Base-by-base conservation (phyloP, 2,888 invertebrate species). In the Drosophila formosana region DNA sequence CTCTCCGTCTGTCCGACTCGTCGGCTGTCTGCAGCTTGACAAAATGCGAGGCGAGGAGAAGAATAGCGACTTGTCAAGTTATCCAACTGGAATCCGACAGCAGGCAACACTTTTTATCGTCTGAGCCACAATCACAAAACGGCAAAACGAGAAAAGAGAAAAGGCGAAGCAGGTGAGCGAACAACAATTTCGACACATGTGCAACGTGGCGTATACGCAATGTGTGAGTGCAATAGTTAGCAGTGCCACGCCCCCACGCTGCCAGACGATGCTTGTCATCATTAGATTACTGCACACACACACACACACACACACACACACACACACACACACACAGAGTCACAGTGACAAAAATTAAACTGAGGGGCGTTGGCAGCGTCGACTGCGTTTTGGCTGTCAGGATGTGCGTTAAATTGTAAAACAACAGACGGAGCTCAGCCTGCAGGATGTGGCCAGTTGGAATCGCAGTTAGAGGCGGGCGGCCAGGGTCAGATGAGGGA, bases 341-440 rank as follows among this genome's bases (percentile, higher is more conserved):
- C n/a, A 57, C 41, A 60, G 57, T 62, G 65, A 82, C 62, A 70
- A 66, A 81, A 82, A 78, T 80, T 72, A 82, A 80, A 80, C 79
- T 68, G 79, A 49, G 61, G 80, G 80, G 80, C 82, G 82, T 82
- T 78, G 82, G 53, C 39, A 45, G 18, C 34, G 56, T 52, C 64
- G 43, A 70, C 77, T 66, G 75, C 66, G 66, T 57, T 75, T 73
- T 73, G 70, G 77, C 80, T 83, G 83, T 83, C 78, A 80, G 89
- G 78, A 88, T 83, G 83, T 85, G 85, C 88, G 85, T 86, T 89
- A 86, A 89, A 86, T 86, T 86, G 85, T 86, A 89, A 89, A 86
- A 86, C 85, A 86, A 82, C 75, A 80, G 67, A 67, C 66, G 66
- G 67, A 62, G 68, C 64, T 28, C 18, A 18, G 46, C 32, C 41